Conservation (phyloP, 2,113 vertebrate genomes). For the Heterotilapia buettikoferi region DNA sequence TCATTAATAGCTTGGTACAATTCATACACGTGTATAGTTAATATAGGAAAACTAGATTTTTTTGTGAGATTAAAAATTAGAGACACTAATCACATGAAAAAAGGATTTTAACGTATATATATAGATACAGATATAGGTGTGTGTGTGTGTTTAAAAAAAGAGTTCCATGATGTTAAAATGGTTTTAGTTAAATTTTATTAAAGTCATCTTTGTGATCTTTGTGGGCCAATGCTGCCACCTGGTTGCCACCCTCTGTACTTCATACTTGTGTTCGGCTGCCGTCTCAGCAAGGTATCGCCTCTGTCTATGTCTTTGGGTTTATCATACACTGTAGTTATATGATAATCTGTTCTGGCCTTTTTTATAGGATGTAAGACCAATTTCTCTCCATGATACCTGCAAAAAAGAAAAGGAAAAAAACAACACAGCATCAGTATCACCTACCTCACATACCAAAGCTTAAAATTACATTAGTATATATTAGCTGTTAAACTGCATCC, state of each 20-base stretch:
- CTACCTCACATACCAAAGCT: neutral
- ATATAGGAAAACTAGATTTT: neutral
- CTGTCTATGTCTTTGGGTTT: slow-evolving; percentile 80
- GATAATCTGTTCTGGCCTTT: slow-evolving; percentile 67
- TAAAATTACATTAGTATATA: neutral
- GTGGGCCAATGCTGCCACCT: slow-evolving; percentile 45
- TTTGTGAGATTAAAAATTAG: neutral
- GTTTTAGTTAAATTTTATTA: slow-evolving; percentile 1
- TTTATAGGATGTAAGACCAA: slow-evolving; percentile 76
- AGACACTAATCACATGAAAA: neutral
- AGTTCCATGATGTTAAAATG: neutral
- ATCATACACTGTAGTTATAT: slow-evolving; percentile 88
- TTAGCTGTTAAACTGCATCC: neutral
- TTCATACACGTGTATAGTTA: neutral
- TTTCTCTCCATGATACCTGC: slow-evolving; percentile 93
- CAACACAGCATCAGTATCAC: neutral
- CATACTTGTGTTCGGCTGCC: slow-evolving; percentile 82
- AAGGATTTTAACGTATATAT: fast-evolving
- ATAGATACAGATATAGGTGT: neutral
- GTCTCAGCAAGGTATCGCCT: slow-evolving; percentile 78
- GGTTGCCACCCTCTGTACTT: slow-evolving; percentile 78
- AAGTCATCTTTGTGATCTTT: slow-evolving; percentile 41
- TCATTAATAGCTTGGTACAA: neutral
- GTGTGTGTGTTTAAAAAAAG: neutral
- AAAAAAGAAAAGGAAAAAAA: neutral